A percentile compares a stretch with the other conserved stretches of the same genome.
Evolutionary conservation across 1,140 invertebrate genomes (phyloP).

Genomic region (Ectropis grisescens): DNA sequence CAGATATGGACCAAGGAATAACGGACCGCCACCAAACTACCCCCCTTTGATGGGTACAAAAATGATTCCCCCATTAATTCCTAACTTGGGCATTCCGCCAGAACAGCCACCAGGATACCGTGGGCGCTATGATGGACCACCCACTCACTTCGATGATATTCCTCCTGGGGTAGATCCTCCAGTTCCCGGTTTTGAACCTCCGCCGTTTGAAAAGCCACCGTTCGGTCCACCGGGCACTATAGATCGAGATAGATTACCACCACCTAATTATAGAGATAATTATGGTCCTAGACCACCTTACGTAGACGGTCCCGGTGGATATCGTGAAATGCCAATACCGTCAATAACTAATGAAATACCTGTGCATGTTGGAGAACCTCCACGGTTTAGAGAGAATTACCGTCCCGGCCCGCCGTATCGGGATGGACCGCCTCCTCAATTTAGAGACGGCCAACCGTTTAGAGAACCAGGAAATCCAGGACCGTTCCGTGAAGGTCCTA

Average conservation of each 20-base stretch:
- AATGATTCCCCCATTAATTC: conserved; percentile 30
- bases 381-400: conserved; percentile 46
- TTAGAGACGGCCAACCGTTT: conserved; percentile 46
- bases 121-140: conserved; percentile 46
- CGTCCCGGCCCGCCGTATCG: conserved; percentile 34
- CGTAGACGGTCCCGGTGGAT: conserved; percentile 33
- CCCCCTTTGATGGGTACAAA: conserved; percentile 39
- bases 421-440: conserved; percentile 35
- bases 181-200: conserved; percentile 68
- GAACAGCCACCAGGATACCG: conserved; percentile 44
- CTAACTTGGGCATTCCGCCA: conserved; percentile 18
- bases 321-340: conserved; percentile 38
- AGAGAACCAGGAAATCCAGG: conserved; percentile 31
- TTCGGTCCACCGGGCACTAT: conserved; percentile 37
- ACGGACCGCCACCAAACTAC: conserved; percentile 36
- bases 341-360: conserved; percentile 40
- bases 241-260: conserved; percentile 49
- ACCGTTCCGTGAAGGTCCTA: conserved; percentile 37
- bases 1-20: conserved; percentile 57
- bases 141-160: conserved; percentile 60
- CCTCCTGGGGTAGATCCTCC: conserved; percentile 65
- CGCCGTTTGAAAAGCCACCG: conserved; percentile 56
- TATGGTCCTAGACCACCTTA: conserved; percentile 38
- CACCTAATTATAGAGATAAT: conserved; percentile 50
- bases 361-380: conserved; percentile 37